These are phyloP conservation scores for Spermophilus dauricus DNA, from an alignment of 2,113 vertebrate species.

Conservation along the genomic window DNA sequence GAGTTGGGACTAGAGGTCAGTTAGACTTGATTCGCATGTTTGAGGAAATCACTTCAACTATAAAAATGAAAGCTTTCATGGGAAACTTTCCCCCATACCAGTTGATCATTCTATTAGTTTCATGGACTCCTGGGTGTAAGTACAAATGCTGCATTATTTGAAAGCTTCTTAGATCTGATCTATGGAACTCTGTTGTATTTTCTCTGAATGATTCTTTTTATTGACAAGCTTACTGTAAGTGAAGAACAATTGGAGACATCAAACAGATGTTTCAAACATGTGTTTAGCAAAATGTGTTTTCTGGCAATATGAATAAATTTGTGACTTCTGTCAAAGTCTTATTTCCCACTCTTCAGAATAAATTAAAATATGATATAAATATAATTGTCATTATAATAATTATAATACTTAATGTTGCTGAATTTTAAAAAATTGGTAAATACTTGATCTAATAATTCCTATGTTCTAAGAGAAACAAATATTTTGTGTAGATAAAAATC, in stretches of 20 bases:
- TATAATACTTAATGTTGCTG: background rate
- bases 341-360: background rate
- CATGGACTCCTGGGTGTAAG: background rate
- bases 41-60: background rate
- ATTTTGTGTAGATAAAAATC: constrained; percentile 65
- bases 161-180: constrained; percentile 64
- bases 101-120: constrained; percentile 15
- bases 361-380: constrained; percentile 72
- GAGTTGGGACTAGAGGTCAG: background rate
- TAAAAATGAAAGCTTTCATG: background rate
- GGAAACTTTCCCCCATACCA: background rate
- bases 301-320: constrained; percentile 66
- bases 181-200: constrained; percentile 67
- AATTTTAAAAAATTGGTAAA: background rate
- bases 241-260: constrained; percentile 71
- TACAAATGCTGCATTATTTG: constrained; percentile 48
- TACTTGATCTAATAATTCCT: constrained; percentile 71
- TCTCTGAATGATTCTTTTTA: constrained; percentile 61
- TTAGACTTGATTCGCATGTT: background rate
- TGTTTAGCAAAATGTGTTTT: constrained; percentile 76
- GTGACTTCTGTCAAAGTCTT: constrained; percentile 71
- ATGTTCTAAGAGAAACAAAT: constrained; percentile 44
- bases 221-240: constrained; percentile 74
- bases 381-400: background rate
- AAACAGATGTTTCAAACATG: constrained; percentile 77